Evolutionary conservation across 2,797 vertebrate genomes (phyloP).

Genomic region (Gallinago solitaria): DNA sequence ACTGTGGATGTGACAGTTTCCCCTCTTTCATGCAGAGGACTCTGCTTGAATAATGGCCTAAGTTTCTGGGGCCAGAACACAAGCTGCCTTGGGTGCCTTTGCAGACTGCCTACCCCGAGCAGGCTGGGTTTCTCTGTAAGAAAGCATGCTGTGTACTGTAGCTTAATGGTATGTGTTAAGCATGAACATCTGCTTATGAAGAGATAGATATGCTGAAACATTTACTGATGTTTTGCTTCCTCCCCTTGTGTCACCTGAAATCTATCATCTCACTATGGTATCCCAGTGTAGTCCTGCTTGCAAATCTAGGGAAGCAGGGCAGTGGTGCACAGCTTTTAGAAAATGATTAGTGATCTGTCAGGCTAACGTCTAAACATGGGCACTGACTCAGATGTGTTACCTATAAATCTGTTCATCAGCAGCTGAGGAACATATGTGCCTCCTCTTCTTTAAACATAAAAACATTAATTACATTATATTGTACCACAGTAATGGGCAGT

Average conservation of each 20-base stretch:
- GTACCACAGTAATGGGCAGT: conserved; percentile 53
- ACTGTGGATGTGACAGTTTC: not conserved
- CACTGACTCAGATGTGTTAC: conserved; percentile 57
- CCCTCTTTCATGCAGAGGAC: not conserved
- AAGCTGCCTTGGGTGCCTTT: not conserved
- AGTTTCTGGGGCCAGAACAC: not conserved
- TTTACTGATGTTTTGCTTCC: conserved; percentile 71
- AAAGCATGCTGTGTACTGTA: not conserved
- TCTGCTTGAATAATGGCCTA: not conserved
- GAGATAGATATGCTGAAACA: conserved; percentile 65
- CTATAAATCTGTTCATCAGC: conserved; percentile 72
- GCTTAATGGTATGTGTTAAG: conserved; percentile 56
- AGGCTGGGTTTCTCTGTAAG: conserved; percentile 5
- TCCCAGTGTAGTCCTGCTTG: conserved; percentile 26
- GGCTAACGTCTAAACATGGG: conserved; percentile 55
- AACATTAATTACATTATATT: conserved; percentile 73
- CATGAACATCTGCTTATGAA: conserved; percentile 67
- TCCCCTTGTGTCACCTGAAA: conserved; percentile 68
- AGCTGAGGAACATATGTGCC: conserved; percentile 70
- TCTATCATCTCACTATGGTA: conserved; percentile 57
- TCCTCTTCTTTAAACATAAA: conserved; percentile 71
- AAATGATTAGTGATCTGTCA: conserved; percentile 73
- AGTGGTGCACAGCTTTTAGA: conserved; percentile 55
- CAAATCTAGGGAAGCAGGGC: conserved; percentile 40
- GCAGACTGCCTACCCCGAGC: not conserved